Conservation (phyloP, 2,113 vertebrate species). For the Sceloporus tristichus region DNA sequence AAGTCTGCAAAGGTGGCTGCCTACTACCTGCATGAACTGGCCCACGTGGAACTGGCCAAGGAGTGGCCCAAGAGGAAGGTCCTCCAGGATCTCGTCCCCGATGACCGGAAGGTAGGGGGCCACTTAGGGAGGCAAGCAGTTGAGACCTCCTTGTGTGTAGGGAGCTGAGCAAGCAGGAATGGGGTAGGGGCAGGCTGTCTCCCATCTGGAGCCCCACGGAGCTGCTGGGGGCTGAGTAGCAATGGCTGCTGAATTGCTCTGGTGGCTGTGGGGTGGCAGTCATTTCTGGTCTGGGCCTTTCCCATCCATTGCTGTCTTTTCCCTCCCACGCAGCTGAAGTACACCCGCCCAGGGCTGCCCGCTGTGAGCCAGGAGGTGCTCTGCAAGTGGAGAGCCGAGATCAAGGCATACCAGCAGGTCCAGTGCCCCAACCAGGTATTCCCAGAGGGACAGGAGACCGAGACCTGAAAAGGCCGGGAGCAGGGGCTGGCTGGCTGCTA, state of each 20-base stretch:
- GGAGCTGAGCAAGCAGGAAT: no score
- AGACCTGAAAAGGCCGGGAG: not conserved
- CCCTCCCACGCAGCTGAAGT: slow-evolving; percentile 84
- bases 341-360: slow-evolving; percentile 91
- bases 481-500: not conserved
- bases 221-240: no score
- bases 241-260: not conserved
- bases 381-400: slow-evolving; percentile 93
- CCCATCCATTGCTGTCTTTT: no score
- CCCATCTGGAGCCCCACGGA: no score
- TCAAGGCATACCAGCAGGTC: slow-evolving; percentile 92
- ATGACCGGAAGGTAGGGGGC: slow-evolving; percentile 84
- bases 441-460: not conserved
- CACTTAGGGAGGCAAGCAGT: not conserved
- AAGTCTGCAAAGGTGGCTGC: slow-evolving; percentile 92
- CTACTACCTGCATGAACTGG: slow-evolving; percentile 92
- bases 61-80: slow-evolving; percentile 97
- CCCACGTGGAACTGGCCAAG: slow-evolving; percentile 89
- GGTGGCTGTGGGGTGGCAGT: not conserved
- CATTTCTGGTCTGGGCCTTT: not conserved
- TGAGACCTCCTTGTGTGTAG: no score
- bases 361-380: slow-evolving; percentile 94
- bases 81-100: slow-evolving; percentile 92
- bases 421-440: slow-evolving; percentile 94
- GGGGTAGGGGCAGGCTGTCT: no score